Evolutionary conservation across 2,888 invertebrate genomes (phyloP), one percentile per base, ranked within the genome.

Genomic region (Oscheius sp.): DNA sequence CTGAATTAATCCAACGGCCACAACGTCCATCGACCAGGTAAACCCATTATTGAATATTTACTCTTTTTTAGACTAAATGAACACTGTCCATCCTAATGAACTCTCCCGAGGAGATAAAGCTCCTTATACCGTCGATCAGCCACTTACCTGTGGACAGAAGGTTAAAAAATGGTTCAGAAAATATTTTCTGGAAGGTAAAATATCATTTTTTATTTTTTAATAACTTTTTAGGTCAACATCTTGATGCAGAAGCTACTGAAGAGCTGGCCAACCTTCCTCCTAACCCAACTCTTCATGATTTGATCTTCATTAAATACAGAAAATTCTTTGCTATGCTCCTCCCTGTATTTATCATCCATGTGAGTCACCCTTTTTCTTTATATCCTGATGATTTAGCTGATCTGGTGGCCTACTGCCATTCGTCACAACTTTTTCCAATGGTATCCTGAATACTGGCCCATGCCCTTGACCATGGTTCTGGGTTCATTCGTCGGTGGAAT

Each of bases 391-490:
- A 67, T 78, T 59, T 65, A 80, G 74, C 68, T 72, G 20, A 69
- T 80, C 62, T 86, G 85, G 84, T 86, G 84, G 85, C 68, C 76
- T 8, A 68, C 77, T 30, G 81, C 85, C 17, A 73, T 85, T 50
- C 75, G 78, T 30, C 74, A 77, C 71, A 69, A 82, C 68, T 77
- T 78, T 47, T 83, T 84, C 77, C 64, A 71, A 51, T 75, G 78
- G 44, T 86, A 82, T 67, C 68, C 71, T 17, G 80, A 82, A 20
- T 81, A 82, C 56, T 86, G 81, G 80, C 77, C 79, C 63, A 85
- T 86, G 81, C 81, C 82, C 9, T 62, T 86, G 26, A 86, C 86
- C 6, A 86, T 86, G 86, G 72, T 86, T 14, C 67, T 83, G 17
- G 86, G 86, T 0, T 84, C 86, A 22, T 79, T 81, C 22, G 80